A percentile compares a stretch with the other conserved stretches of the same genome.
Evolutionary conservation across 2,888 invertebrate genomes (phyloP).

Genomic region (Allacma fusca): DNA sequence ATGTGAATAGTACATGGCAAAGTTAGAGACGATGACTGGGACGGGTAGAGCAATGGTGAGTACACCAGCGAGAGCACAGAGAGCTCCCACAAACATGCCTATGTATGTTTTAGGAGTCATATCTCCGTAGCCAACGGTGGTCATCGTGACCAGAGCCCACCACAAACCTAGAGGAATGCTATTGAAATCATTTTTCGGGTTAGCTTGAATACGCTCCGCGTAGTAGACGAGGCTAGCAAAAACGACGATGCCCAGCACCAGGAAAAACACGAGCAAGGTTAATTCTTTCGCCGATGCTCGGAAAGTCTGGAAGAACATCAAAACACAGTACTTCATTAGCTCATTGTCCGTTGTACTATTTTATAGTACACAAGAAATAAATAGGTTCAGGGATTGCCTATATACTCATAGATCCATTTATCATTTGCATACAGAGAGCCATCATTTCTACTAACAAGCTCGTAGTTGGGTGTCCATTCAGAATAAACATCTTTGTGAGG

Average conservation of each 20-base stretch:
- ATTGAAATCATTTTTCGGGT: constrained; percentile 96
- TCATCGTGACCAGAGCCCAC: constrained; percentile 98
- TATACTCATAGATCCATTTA: no score
- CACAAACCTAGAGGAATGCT: constrained; percentile 96
- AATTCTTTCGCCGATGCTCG: constrained; percentile 96
- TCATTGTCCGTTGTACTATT: not conserved
- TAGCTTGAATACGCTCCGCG: constrained; percentile 94
- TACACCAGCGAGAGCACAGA: constrained; percentile 98
- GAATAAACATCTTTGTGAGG: no score
- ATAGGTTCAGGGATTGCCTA: no score
- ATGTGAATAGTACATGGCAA: constrained; percentile 95
- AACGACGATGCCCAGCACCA: constrained; percentile 96
- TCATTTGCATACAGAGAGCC: no score
- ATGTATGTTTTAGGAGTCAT: constrained; percentile 99
- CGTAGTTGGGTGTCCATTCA: no score
- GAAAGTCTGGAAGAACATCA: constrained; percentile 71
- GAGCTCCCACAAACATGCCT: constrained; percentile 97
- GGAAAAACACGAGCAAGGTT: constrained; percentile 94
- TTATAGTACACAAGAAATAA: no score
- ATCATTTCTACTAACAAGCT: no score
- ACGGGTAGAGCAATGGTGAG: constrained; percentile 98
- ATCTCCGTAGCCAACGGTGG: constrained; percentile 97
- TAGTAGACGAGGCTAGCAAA: constrained; percentile 97
- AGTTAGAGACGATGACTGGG: constrained; percentile 99
- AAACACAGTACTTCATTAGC: constrained; percentile 13